A percentile compares a stretch with the other conserved stretches of the same genome.
phyloP scores from a whole-genome alignment of 2,113 vertebrate genomes.

The Psettodes erumei region DNA sequence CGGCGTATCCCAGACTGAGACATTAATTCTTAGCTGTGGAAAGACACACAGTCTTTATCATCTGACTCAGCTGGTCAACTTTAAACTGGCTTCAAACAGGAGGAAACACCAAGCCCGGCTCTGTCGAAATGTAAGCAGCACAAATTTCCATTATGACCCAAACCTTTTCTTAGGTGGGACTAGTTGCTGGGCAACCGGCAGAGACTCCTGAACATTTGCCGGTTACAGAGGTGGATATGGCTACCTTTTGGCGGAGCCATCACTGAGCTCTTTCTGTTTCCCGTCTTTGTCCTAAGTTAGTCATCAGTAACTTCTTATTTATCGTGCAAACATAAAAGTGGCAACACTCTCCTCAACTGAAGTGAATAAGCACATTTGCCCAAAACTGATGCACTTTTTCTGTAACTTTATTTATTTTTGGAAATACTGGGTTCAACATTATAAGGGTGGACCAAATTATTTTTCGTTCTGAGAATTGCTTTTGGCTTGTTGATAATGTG shows the following conservation, averaged over 20 bases:
- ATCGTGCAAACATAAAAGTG: neutral
- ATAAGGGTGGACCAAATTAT: neutral
- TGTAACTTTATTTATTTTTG: neutral
- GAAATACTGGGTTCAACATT: neutral
- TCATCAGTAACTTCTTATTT: neutral
- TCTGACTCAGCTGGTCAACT: neutral
- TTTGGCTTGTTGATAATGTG: slow-evolving; percentile 14
- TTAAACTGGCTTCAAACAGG: neutral
- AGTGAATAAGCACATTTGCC: neutral
- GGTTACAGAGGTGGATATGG: neutral
- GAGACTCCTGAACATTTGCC: neutral
- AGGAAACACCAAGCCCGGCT: neutral
- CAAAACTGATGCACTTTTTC: neutral
- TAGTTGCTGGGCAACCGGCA: neutral
- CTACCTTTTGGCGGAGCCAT: neutral
- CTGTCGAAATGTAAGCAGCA: neutral
- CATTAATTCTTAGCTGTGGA: neutral
- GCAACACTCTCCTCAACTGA: neutral
- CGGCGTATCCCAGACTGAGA: neutral
- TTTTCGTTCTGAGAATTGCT: slow-evolving; percentile 11
- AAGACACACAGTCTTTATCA: neutral
- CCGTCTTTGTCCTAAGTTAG: neutral
- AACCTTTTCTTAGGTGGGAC: neutral
- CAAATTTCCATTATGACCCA: neutral
- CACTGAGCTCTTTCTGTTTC: neutral